A percentile compares a stretch with the other conserved stretches of the same genome.
Conservation (phyloP, 2,113 vertebrate genomes). For the Rissa tridactyla region DNA sequence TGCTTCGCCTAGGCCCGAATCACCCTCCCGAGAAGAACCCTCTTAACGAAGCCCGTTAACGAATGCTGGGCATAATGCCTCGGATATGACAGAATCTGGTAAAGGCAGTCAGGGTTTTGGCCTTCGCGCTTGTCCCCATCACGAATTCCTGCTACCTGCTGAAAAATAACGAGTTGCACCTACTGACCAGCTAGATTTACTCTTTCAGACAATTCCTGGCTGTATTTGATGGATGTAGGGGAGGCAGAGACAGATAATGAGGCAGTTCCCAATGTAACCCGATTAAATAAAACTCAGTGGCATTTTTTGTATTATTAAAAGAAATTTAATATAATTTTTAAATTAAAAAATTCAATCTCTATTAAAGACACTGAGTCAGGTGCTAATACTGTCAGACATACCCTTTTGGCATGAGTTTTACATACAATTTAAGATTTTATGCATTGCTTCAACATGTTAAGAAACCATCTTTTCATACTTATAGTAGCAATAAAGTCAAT, state of each 20-base stretch:
- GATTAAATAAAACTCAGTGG: background rate
- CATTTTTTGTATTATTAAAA: constrained; percentile 75
- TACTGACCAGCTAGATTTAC: accelerated
- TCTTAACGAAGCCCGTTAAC: accelerated
- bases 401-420: constrained; percentile 62
- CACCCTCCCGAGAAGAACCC: accelerated
- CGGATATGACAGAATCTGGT: accelerated
- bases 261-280: background rate
- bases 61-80: too few species aligned
- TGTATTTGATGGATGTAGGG: accelerated
- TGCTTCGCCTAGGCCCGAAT: accelerated
- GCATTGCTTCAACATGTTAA: constrained; percentile 44
- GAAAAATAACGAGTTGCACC: accelerated
- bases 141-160: accelerated
- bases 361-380: constrained; percentile 68
- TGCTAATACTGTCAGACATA: constrained; percentile 75
- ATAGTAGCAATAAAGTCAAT: constrained; percentile 64
- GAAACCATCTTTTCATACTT: constrained; percentile 63
- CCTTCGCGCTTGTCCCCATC: too few species aligned
- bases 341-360: constrained; percentile 75
- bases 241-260: background rate
- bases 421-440: constrained; percentile 8
- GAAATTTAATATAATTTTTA: constrained; percentile 78
- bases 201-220: too few species aligned
- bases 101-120: background rate